Evolutionary conservation across 2,113 vertebrate species (phyloP).

Genomic region (Oxyura jamaicensis): DNA sequence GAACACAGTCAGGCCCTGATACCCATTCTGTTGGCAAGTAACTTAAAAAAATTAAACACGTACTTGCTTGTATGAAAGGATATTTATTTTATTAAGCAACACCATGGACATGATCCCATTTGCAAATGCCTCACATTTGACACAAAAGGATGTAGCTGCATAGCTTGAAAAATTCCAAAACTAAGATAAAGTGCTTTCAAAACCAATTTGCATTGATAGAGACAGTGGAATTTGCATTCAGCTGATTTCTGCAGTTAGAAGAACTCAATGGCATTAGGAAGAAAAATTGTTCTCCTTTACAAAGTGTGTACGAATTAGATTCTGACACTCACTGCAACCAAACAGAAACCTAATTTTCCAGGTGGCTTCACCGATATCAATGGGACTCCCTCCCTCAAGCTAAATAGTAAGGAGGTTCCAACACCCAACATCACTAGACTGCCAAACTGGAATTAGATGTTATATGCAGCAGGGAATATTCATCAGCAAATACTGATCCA

Average conservation of each 20-base stretch:
- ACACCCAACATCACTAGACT: not conserved
- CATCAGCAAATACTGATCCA: conserved; percentile 24
- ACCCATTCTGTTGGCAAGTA: not conserved
- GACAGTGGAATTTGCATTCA: not conserved
- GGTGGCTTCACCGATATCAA: not conserved
- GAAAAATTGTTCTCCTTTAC: not conserved
- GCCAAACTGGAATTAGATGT: not conserved
- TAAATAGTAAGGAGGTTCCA: not conserved
- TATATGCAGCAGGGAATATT: not conserved
- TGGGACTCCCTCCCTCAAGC: not conserved
- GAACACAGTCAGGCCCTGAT: not conserved
- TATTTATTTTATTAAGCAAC: not conserved
- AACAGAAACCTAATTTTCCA: conserved; percentile 31
- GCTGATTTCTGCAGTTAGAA: not conserved
- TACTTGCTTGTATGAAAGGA: not conserved
- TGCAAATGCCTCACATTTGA: not conserved
- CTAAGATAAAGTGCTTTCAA: not conserved
- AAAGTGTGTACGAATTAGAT: conserved; percentile 29
- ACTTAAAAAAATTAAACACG: not conserved
- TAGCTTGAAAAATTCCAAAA: not conserved
- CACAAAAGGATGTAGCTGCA: not conserved
- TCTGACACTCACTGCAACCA: conserved; percentile 11
- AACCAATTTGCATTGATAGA: not conserved
- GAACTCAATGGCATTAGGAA: not conserved
- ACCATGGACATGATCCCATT: not conserved